Evolutionary conservation across 1,140 invertebrate species (phyloP), one percentile per base, ranked within the genome.

Genomic region (Telenomus remus): DNA sequence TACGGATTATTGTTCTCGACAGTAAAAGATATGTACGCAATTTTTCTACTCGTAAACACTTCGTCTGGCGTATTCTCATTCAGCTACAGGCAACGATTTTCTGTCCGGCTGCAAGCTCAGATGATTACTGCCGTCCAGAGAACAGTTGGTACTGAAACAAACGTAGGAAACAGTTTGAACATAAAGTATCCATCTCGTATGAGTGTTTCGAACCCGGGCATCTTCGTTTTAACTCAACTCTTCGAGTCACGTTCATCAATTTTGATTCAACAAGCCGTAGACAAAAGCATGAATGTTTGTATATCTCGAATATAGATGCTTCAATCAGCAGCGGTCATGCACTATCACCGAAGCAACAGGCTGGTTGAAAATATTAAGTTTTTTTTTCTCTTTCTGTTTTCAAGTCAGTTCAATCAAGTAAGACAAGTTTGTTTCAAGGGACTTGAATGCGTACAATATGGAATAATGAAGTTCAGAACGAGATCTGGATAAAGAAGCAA

Each of bases 81-180:
- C 70, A 44, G 65, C 80, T 46, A 79, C 70, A 34, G 79, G 78
- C 39, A 75, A 72, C n/a, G 59, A 75, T 27, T 72, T 71, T 56
- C 63, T 64, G 27, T 79, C 76, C 16, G 57, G 37, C 44, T 75
- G 64, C 68, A 77, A 55, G 34, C 79, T 74, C 48, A 54, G 57
- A n/a, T 78, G 66, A 13, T 81, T 81, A 80, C 73, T 76, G 76
- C 76, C 81, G 79, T 81, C 78, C 78, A 79, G 79, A 78, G 81
- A 82, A 93, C 87, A 94, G 89, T 88, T 93, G 92, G 87, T 92
- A 93, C 93, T 94, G 92, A 80, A 93, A 94, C 85, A 89, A 10
- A 76, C 19, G 19, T 27, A 60, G n/a, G 33, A 70, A 56, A 43
- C 43, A 9, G 35, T 14, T 63, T 57, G 48, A 34, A 37, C 64